Evolutionary conservation across 2,113 vertebrate species (phyloP), one percentile per base, ranked within the genome.

Genomic region (Phrynosoma platyrhinos): DNA sequence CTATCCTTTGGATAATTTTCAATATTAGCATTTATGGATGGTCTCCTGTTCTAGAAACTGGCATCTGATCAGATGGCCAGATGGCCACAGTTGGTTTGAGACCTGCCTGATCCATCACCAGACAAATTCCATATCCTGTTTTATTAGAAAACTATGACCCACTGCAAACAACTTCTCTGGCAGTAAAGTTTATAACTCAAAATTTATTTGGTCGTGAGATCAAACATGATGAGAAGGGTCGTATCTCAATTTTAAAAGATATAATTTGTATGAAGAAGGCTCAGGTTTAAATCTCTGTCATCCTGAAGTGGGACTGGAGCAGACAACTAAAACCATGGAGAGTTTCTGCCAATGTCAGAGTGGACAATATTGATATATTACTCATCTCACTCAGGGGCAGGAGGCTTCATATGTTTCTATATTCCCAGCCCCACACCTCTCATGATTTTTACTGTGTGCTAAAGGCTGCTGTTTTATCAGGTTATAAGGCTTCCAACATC

Each of bases 31-130:
- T 79, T 88, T 18, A 76, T 74, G 52, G 36, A 25, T 89, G 42
- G 18, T 82, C 42, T 1, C 66, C 89, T 81, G 81, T 62, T 23
- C 23, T 83, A 87, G 55, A 88, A 47, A n/a, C 66, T 89, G 83
- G 77, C 53, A 79, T 9, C 79, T 62, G 79, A 36, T 62, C 58
- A 62, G 58, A 62, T 62, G 18, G 18, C 13, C 58, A 62, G 13
- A 62, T 62, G 58, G 58, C 85, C 69, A 23, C n/a, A 47, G 79
- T 87, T 27, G 78, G 75, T 89, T 47, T 53, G 23, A 27, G 16
- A 86, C 83, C 82, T 90, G 68, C 21, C 53, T 58, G 30, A 64
- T 47, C 13, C 84, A 88, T 69, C 25, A 52, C 21, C 40, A 55
- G 62, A 27, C 9, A 25, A 18, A 77, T 85, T 87, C 25, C 62